Percentiles rank a stretch among this genome's conserved stretches.
phyloP scores from a whole-genome alignment of 2,113 vertebrate genomes.

The Dicentrarchus labrax region DNA sequence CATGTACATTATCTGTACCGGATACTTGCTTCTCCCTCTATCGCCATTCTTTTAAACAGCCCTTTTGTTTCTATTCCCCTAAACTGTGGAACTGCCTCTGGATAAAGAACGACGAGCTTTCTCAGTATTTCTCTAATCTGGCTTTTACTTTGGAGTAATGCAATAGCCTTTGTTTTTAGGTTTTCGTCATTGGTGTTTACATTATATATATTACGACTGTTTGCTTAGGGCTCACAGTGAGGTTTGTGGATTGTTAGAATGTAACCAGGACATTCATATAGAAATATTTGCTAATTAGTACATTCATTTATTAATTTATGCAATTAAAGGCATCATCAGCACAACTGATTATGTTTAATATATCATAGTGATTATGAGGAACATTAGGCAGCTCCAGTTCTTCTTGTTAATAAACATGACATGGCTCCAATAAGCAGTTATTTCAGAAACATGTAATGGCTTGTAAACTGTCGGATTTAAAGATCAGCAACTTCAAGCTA shows the following conservation, averaged over 20 bases:
- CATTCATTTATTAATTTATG: conserved; percentile 39
- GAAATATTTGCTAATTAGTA: neutral
- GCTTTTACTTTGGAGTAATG: no score
- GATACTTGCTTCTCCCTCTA: no score
- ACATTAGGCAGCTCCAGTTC: neutral
- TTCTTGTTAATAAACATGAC: conserved; percentile 9
- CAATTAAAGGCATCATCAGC: conserved; percentile 40
- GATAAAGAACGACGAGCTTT: no score
- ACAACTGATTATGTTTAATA: conserved; percentile 33
- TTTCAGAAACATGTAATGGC: neutral
- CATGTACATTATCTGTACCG: no score
- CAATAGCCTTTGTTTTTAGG: no score
- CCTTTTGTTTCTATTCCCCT: no score
- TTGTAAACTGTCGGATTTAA: neutral
- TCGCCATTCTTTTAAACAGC: no score
- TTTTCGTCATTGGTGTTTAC: no score
- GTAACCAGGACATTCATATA: neutral
- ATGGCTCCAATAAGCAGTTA: neutral
- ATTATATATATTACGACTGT: neutral
- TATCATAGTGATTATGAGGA: conserved; percentile 30
- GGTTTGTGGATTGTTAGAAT: conserved; percentile 2
- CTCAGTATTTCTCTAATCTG: no score
- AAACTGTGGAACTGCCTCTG: no score
- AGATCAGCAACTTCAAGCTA: neutral
- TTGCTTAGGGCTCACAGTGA: neutral